Conservation (phyloP, 2,888 invertebrate genomes). For the Nymphalis urticae region DNA sequence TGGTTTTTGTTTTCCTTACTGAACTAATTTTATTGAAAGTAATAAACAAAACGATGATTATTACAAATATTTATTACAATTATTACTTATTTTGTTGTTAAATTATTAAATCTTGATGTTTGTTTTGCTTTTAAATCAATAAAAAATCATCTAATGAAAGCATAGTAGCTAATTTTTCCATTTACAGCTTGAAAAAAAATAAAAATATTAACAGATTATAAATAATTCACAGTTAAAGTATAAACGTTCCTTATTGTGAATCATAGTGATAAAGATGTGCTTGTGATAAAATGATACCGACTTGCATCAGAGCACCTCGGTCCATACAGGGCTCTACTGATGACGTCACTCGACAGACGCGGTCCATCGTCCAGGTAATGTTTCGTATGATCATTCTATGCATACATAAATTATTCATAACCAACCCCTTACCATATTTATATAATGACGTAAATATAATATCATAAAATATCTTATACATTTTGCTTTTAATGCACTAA, state of each 20-base stretch:
- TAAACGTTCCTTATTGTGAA: slow-evolving; percentile 1
- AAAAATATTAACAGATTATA: too few species aligned
- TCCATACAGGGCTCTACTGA: slow-evolving; percentile 89
- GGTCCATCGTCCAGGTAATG: slow-evolving; percentile 86
- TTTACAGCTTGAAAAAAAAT: neutral
- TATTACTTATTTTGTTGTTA: too few species aligned
- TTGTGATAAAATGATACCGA: slow-evolving; percentile 82
- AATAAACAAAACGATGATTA: slow-evolving; percentile 3
- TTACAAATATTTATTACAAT: neutral
- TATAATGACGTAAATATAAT: too few species aligned
- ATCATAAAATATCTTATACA: too few species aligned
- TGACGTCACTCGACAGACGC: slow-evolving; percentile 86
- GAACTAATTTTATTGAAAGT: slow-evolving; percentile 15
- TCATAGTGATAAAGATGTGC: slow-evolving; percentile 35
- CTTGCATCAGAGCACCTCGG: slow-evolving; percentile 86
- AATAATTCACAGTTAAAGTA: neutral
- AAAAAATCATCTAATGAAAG: too few species aligned
- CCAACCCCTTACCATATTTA: too few species aligned
- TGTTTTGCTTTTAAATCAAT: neutral
- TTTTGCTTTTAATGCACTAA: too few species aligned
- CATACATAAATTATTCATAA: too few species aligned
- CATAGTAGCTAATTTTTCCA: too few species aligned
- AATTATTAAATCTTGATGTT: too few species aligned
- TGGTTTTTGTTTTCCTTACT: slow-evolving; percentile 50
- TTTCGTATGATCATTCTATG: neutral